Percentiles rank a stretch among this genome's conserved stretches.
Evolutionary conservation across 2,113 vertebrate genomes (phyloP).

Genomic region (Indri indri): DNA sequence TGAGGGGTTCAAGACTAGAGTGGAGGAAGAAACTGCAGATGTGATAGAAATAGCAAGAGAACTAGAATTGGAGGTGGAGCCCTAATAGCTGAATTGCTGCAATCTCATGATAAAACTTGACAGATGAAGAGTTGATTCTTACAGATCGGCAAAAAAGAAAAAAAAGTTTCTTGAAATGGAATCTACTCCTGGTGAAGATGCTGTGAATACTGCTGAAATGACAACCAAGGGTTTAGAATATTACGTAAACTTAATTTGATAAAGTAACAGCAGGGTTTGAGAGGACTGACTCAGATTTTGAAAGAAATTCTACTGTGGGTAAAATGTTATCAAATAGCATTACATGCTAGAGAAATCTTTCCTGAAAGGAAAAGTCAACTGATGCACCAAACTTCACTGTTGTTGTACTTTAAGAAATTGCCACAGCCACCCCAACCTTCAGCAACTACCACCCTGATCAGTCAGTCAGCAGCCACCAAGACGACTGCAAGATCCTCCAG

Average conservation of each 20-base stretch:
- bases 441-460: background rate
- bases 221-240: background rate
- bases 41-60: no score
- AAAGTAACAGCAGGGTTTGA: background rate
- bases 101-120: background rate
- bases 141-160: background rate
- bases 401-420: background rate
- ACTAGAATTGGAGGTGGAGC: no score
- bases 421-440: background rate
- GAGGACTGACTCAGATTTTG: background rate
- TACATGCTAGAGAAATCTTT: background rate
- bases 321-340: background rate
- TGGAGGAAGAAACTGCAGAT: no score
- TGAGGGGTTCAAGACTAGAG: no score
- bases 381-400: background rate
- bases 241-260: background rate
- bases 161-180: background rate
- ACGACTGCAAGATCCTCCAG: no score
- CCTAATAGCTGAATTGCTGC: background rate
- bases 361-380: background rate
- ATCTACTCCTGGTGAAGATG: background rate
- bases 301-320: background rate
- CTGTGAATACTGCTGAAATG: background rate
- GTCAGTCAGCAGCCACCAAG: background rate
- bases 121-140: background rate